Percentiles rank a stretch among this genome's conserved stretches.
These are phyloP conservation scores for Elmis aenea DNA, from an alignment of 2,888 invertebrate species.

Conservation along the genomic window DNA sequence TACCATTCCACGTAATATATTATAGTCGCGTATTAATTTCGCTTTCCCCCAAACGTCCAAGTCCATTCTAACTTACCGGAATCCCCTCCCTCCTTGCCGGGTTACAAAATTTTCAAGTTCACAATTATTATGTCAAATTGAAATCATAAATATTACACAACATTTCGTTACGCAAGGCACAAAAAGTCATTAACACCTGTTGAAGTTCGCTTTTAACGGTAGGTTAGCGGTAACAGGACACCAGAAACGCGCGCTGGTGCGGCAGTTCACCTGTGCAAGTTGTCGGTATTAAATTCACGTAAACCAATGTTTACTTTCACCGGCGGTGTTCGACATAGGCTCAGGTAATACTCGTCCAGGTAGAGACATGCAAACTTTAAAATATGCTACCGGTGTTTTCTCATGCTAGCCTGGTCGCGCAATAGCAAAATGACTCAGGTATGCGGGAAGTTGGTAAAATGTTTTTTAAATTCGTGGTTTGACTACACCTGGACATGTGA, in stretches of 20 bases:
- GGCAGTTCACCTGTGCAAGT: conserved; percentile 1
- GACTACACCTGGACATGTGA: neutral
- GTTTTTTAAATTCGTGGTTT: conserved; percentile 16
- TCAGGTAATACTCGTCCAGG: conserved; percentile 16
- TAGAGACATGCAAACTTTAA: conserved; percentile 26
- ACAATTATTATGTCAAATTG: too few species aligned
- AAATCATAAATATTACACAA: too few species aligned
- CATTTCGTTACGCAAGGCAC: conserved; percentile 17
- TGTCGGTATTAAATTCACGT: conserved; percentile 9
- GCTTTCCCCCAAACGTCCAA: too few species aligned
- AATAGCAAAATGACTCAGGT: conserved; percentile 36
- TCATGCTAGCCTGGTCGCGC: conserved; percentile 31
- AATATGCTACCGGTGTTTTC: conserved; percentile 17
- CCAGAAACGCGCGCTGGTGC: conserved; percentile 26
- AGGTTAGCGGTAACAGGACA: conserved; percentile 34
- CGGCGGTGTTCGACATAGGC: neutral
- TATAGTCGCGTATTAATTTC: too few species aligned
- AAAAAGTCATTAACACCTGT: conserved; percentile 40
- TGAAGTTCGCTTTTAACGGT: conserved; percentile 45
- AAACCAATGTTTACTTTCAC: conserved; percentile 26
- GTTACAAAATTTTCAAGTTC: too few species aligned
- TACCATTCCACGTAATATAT: too few species aligned
- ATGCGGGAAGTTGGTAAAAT: conserved; percentile 27
- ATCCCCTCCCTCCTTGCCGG: too few species aligned
- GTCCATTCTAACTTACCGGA: too few species aligned